Percentiles rank a stretch among this genome's conserved stretches.
Conservation (phyloP, 2,888 invertebrate species). For the Resseliella maxima region DNA sequence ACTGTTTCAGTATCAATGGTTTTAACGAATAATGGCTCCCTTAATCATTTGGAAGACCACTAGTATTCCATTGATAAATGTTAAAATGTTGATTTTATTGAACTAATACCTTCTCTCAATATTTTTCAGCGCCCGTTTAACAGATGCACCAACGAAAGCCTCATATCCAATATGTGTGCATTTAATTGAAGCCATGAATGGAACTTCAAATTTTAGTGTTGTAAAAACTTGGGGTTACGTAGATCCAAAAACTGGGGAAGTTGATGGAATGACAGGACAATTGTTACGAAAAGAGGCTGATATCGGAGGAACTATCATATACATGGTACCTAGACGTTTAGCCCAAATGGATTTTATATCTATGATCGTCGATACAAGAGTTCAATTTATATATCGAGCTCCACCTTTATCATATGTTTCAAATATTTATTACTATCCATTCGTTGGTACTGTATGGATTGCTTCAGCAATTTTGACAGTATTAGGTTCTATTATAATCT, state of each 20-base stretch:
- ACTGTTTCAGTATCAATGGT: neutral
- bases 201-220: neutral
- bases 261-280: neutral
- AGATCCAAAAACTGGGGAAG: neutral
- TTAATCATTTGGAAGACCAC: constrained; percentile 32
- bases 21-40: neutral
- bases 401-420: constrained; percentile 73
- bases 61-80: constrained; percentile 40
- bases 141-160: neutral
- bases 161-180: neutral
- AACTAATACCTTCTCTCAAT: no score
- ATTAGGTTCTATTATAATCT: neutral
- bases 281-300: constrained; percentile 38
- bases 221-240: constrained; percentile 7
- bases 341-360: constrained; percentile 70
- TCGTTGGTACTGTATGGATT: constrained; percentile 74
- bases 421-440: constrained; percentile 76
- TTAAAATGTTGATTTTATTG: no score
- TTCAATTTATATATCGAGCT: constrained; percentile 74
- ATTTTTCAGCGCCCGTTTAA: neutral
- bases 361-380: constrained; percentile 70
- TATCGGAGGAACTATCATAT: constrained; percentile 65
- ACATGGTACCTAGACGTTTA: constrained; percentile 64
- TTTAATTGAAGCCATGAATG: neutral
- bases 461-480: constrained; percentile 69